phyloP scores from a whole-genome alignment of 2,888 invertebrate species.

The Drosophila paramelanica region DNA sequence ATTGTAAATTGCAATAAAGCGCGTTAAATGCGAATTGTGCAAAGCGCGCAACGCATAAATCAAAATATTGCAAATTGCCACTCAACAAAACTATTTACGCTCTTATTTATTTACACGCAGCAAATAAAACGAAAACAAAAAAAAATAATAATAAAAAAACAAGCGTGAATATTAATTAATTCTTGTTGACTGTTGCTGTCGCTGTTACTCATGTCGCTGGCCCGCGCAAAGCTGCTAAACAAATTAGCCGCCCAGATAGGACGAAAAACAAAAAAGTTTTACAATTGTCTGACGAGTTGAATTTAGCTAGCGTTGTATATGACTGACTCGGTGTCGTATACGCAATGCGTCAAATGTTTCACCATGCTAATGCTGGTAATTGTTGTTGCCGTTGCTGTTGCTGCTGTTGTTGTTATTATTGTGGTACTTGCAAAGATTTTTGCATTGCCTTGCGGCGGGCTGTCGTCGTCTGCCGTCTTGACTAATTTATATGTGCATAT shows the following conservation, averaged over 20 bases:
- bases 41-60: conserved; percentile 21
- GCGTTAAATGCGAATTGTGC: conserved; percentile 1
- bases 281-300: conserved; percentile 30
- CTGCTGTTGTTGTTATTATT: background rate
- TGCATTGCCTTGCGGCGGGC: conserved; percentile 28
- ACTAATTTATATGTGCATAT: conserved; percentile 82
- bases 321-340: conserved; percentile 39
- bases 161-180: conserved; percentile 22
- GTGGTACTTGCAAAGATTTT: conserved; percentile 34
- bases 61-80: conserved; percentile 30
- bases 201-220: background rate
- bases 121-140: background rate
- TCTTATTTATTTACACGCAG: conserved; percentile 31
- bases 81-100: conserved; percentile 24
- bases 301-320: conserved; percentile 10
- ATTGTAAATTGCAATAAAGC: conserved; percentile 19
- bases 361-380: conserved; percentile 15
- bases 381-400: conserved; percentile 17
- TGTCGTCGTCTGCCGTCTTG: conserved; percentile 34
- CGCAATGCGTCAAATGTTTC: conserved; percentile 48
- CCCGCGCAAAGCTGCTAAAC: conserved; percentile 14
- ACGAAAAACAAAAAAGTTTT: conserved; percentile 15
- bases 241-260: conserved; percentile 34
- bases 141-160: background rate
- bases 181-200: conserved; percentile 7